Evolutionary conservation across 1,140 invertebrate genomes (phyloP).

Genomic region (Drosophila chauvacae): DNA sequence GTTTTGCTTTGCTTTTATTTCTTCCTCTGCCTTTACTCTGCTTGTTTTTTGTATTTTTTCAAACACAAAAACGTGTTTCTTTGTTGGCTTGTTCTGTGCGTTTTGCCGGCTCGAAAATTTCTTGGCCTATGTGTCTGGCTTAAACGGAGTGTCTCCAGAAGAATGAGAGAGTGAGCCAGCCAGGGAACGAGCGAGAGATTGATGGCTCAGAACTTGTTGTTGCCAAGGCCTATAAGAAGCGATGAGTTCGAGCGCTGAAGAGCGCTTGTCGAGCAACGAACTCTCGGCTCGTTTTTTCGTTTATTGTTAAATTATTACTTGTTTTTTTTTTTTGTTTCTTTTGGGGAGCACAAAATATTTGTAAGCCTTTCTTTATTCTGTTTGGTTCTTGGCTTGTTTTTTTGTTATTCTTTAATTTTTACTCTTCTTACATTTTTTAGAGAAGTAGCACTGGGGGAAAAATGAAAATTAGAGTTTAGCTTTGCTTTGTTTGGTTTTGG

Average conservation of each 20-base stretch:
- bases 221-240: constrained; percentile 45
- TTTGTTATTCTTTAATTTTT: constrained; percentile 25
- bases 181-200: constrained; percentile 11
- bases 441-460: constrained; percentile 49
- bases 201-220: constrained; percentile 63
- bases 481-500: constrained; percentile 39
- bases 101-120: constrained; percentile 72
- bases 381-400: constrained; percentile 19
- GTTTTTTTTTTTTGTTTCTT: not conserved
- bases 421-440: constrained; percentile 62
- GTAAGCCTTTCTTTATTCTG: constrained; percentile 24
- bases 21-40: constrained; percentile 20
- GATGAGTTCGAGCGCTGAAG: constrained; percentile 23
- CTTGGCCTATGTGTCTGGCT: constrained; percentile 44
- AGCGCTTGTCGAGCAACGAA: constrained; percentile 71
- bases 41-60: constrained; percentile 8
- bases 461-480: constrained; percentile 32
- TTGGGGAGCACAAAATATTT: constrained; percentile 63
- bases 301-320: constrained; percentile 53
- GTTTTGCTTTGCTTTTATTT: constrained; percentile 40
- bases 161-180: constrained; percentile 11
- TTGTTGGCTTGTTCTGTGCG: constrained; percentile 41
- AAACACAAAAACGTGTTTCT: constrained; percentile 80
- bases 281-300: constrained; percentile 44
- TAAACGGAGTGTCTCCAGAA: constrained; percentile 20